phyloP scores from a whole-genome alignment of 2,888 invertebrate genomes.

The Epistrophe grossulariae region DNA sequence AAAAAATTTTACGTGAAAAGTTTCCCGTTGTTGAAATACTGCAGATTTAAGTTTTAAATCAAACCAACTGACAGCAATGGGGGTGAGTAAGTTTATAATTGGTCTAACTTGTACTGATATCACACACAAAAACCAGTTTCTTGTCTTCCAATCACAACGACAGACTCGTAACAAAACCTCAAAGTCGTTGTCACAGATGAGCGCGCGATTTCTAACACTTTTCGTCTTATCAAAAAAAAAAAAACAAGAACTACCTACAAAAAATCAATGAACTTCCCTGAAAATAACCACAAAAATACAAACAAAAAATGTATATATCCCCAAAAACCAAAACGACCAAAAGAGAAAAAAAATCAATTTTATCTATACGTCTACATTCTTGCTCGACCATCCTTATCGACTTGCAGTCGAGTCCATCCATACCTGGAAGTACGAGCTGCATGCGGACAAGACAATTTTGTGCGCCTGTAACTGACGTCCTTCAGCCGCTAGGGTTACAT shows the following conservation, averaged over 20 bases:
- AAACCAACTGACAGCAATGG: not conserved
- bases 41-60: not conserved
- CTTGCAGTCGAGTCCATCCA: conserved; percentile 73
- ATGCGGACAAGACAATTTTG: conserved; percentile 94
- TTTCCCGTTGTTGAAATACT: too few relatives aligned
- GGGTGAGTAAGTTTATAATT: not conserved
- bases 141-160: not conserved
- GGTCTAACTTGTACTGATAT: not conserved
- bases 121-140: not conserved
- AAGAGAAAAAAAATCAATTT: conserved; percentile 39
- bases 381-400: not conserved
- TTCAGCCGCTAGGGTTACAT: conserved; percentile 96
- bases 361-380: conserved; percentile 25
- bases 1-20: too few relatives aligned
- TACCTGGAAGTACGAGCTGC: conserved; percentile 97
- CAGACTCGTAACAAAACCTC: not conserved
- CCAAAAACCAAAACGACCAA: conserved; percentile 19
- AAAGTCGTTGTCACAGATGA: conserved; percentile 8
- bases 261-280: conserved; percentile 32
- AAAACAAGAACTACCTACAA: not conserved
- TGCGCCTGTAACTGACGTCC: conserved; percentile 94
- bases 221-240: conserved; percentile 3
- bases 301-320: conserved; percentile 1
- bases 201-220: conserved; percentile 4
- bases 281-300: conserved; percentile 7